phyloP scores from a whole-genome alignment of 2,888 invertebrate species.

The Alviniconcha strummeri region DNA sequence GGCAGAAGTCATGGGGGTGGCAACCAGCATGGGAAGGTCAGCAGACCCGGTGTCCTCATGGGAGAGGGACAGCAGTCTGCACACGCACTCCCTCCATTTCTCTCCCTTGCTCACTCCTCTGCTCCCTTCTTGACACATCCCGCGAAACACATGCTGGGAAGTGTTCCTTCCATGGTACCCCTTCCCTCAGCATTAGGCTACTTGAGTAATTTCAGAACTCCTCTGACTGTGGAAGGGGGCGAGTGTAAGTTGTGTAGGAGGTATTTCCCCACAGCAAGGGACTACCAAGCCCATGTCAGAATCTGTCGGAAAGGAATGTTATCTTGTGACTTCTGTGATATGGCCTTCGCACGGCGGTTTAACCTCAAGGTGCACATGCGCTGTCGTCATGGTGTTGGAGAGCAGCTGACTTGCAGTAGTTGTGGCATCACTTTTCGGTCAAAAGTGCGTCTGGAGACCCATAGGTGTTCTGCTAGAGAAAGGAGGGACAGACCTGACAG shows the following conservation, averaged over 20 bases:
- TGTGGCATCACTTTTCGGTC: conserved; percentile 39
- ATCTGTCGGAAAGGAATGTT: conserved; percentile 22
- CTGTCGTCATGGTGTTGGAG: conserved; percentile 38
- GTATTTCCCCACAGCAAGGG: background rate
- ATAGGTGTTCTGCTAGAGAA: conserved; percentile 14
- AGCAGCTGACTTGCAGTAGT: conserved; percentile 31
- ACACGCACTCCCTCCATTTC: background rate
- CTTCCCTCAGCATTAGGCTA: conserved; percentile 8
- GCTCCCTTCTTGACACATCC: background rate
- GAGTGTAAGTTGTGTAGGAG: conserved; percentile 20
- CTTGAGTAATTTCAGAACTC: background rate
- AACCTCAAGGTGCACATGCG: conserved; percentile 40
- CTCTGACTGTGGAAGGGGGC: background rate
- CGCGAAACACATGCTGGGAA: background rate
- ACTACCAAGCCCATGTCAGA: conserved; percentile 13
- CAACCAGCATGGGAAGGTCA: background rate
- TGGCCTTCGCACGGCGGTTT: conserved; percentile 36
- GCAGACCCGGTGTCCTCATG: background rate
- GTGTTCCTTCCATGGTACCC: conserved; percentile 4
- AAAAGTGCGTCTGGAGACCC: conserved; percentile 25
- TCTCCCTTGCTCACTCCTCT: conserved; percentile 15
- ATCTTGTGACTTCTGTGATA: conserved; percentile 33
- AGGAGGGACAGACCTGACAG: background rate
- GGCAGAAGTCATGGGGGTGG: background rate
- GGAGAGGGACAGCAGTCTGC: background rate